Evolutionary conservation across 2,888 invertebrate genomes (phyloP), one percentile per base, ranked within the genome.

Genomic region (Nomada lathburiana): DNA sequence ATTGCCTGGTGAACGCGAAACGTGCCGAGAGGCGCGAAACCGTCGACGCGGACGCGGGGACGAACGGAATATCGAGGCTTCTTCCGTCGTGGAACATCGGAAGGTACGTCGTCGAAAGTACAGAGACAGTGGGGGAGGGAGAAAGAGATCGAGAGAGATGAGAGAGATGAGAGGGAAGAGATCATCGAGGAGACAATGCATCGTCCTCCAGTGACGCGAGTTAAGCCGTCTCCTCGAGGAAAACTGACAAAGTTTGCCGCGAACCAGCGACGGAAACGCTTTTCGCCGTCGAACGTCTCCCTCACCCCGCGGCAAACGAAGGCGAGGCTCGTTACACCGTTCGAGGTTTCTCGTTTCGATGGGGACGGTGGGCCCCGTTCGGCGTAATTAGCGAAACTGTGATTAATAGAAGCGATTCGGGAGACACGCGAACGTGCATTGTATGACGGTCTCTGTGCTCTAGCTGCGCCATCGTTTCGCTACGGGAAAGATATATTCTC

Each of bases 11-110:
- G 80, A 75, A 76, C 73, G 79, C 70, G 86, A 85, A 86, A 87
- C 86, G 86, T 87, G 86, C 87, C 87, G 80, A 87, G 86, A 80
- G 86, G 82, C 76, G 71, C 67, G 75, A 75, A 82, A 72, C 81
- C 74, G 71, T 63, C 80, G 77, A 72, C 65, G 23, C 65, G 42
- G 26, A 10, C 2, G 20, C 10, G 36, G 42, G n/a, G 67, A 53
- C 44, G 53, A 80, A 65, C 67, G 57, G 69, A 60, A 76, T 74
- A 60, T 47, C 77, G 70, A 64, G 75, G 78, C 83, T 85, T 63
- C 80, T 80, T 64, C 76, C 10, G 16, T 47, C 16, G 36, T 52
- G 50, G 67, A 82, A 75, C 52, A 73, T 26, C 60, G 47, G 64
- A 69, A 65, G 65, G 67, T 72, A 72, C 44, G 18, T 50, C 44